Conservation (phyloP, 2,888 invertebrate species). For the Macrophya annulata region DNA sequence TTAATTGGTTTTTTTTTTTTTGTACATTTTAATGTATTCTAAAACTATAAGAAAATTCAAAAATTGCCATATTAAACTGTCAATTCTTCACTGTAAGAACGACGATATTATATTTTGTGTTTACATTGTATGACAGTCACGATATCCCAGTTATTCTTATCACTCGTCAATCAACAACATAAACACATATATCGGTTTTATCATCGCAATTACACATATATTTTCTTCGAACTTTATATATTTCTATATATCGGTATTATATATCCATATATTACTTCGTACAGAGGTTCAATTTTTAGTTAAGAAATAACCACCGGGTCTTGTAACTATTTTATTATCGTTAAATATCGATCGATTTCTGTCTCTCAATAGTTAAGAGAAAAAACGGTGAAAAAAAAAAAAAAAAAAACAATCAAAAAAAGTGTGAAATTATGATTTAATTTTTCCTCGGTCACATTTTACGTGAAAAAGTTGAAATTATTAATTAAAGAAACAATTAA, state of each 20-base stretch:
- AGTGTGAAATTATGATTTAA: background rate
- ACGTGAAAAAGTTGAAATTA: background rate
- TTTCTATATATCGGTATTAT: background rate
- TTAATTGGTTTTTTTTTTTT: too few species aligned
- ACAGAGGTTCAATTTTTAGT: too few species aligned
- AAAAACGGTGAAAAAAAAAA: too few species aligned
- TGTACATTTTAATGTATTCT: too few species aligned
- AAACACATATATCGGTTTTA: conserved; percentile 9
- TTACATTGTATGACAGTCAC: conserved; percentile 19
- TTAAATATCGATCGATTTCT: too few species aligned
- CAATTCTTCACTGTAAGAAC: background rate
- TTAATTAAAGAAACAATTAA: background rate
- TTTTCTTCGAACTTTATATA: background rate
- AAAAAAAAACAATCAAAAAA: background rate
- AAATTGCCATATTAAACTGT: background rate
- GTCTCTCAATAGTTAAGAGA: too few species aligned
- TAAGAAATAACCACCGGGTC: too few species aligned
- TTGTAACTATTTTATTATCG: too few species aligned
- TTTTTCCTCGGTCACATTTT: background rate
- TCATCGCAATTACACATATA: background rate
- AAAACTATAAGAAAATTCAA: background rate
- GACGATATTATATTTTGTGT: background rate
- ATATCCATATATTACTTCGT: too few species aligned
- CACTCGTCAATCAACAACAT: conserved; percentile 13
- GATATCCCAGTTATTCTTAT: conserved; percentile 13